Evolutionary conservation across 2,797 vertebrate genomes (phyloP), one percentile per base, ranked within the genome.

Genomic region (Orientallactaga sibirica): DNA sequence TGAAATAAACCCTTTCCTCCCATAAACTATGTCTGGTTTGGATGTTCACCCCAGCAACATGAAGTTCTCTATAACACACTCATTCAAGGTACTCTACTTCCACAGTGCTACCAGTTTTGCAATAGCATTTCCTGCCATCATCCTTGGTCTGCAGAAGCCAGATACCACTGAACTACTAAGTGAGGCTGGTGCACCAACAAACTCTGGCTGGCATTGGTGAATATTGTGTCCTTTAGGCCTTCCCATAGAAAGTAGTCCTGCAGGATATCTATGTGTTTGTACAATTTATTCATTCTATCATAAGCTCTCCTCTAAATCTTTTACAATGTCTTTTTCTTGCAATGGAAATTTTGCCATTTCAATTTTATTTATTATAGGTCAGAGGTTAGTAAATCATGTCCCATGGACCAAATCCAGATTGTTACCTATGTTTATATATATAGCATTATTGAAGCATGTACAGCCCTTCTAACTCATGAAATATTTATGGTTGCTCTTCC

Each of bases 371-470:
- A 68, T 73, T 62, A 2, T 52, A 90, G 24, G 48, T 41, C 27
- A 93, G 41, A 80, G 71, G 15, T 70, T 22, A 90, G 12, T 29
- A 93, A 58, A 76, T 19, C 62, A 91, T 68, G 52, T 5, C 20
- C n/a, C 4, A 43, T n/a, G 9, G 24, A 25, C 14, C 52, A 68
- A 68, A 89, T 58, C 6, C 37, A 66, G 10, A 64, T 20, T 81
- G 43, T 95, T 92, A 48, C 66, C 80, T 94, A 8, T 68, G 15
- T 83, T 41, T 85, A 43, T 92, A 90, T 81, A 88, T 85, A 41
- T 76, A 66, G 33, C 75, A 77, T 85, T 81, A 77, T 20, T 92
- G 37, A 81, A 87, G 79, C 19, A 85, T 9, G 76, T 16, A 61
- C 12, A 88, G 48, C 1, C 27, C 43, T 41, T 79, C 18, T 93